Evolutionary conservation across 2,113 vertebrate genomes (phyloP).

Genomic region (Neolamprologus toae): DNA sequence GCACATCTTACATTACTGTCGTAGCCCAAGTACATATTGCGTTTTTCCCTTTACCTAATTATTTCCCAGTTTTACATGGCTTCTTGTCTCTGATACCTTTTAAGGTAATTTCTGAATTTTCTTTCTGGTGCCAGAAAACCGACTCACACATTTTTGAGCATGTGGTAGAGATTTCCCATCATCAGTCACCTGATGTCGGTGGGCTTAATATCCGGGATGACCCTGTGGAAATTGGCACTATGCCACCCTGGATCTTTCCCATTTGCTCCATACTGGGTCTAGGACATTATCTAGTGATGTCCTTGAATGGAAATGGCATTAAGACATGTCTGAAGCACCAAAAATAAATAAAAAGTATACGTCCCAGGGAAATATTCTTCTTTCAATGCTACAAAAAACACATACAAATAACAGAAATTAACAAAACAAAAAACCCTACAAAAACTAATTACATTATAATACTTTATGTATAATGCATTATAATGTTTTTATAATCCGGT

Average conservation of each 20-base stretch:
- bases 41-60: not conserved
- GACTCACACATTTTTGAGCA: not conserved
- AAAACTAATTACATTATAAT: not conserved
- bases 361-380: not conserved
- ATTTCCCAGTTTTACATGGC: not conserved
- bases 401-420: not conserved
- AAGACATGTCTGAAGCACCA: slow-evolving; percentile 5
- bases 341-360: not conserved
- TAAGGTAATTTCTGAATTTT: not conserved
- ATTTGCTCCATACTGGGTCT: slow-evolving; percentile 50
- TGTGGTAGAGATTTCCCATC: not conserved
- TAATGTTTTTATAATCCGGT: not conserved
- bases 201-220: slow-evolving; percentile 63
- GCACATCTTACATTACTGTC: not conserved
- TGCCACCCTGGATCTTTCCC: slow-evolving; percentile 63
- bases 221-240: slow-evolving; percentile 55
- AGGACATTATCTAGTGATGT: slow-evolving; percentile 38
- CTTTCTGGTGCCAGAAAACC: not conserved
- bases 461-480: not conserved
- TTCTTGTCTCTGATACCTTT: not conserved
- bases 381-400: not conserved
- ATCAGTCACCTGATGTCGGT: slow-evolving; percentile 57
- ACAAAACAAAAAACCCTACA: not conserved
- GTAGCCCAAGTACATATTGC: not conserved
- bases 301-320: slow-evolving; percentile 51